phyloP scores from a whole-genome alignment of 1,140 invertebrate genomes.

The Aphelenchoides besseyi region DNA sequence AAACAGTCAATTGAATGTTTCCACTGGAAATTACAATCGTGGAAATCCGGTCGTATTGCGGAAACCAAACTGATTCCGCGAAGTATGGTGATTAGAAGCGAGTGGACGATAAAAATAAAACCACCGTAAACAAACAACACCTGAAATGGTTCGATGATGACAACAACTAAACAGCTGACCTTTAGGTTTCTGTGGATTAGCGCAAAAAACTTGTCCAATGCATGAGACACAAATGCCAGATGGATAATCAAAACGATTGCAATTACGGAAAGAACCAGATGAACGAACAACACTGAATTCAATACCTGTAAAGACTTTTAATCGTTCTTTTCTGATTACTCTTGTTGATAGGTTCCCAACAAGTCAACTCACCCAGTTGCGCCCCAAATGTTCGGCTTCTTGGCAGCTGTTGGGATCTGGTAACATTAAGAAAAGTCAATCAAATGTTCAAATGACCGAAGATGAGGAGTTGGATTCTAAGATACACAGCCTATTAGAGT shows the following conservation, averaged over 20 bases:
- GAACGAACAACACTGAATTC: not conserved
- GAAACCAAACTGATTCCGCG: slow-evolving; percentile 3
- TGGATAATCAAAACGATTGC: slow-evolving; percentile 8
- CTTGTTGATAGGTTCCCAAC: not conserved
- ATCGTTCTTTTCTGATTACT: not conserved
- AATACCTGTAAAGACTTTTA: not conserved
- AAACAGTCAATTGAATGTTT: not conserved
- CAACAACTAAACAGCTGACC: not conserved
- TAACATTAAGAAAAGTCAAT: no score
- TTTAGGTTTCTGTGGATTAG: slow-evolving; percentile 13
- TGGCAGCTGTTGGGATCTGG: no score
- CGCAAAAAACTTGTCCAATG: slow-evolving; percentile 9
- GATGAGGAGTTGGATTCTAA: no score
- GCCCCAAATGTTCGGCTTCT: no score
- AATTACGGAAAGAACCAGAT: not conserved
- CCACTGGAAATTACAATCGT: slow-evolving; percentile 12
- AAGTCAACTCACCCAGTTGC: no score
- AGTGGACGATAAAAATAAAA: not conserved
- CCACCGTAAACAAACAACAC: not conserved
- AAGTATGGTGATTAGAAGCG: slow-evolving; percentile 5
- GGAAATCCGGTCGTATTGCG: not conserved
- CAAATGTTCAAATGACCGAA: no score
- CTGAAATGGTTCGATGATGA: not conserved
- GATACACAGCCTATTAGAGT: no score
- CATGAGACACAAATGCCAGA: not conserved